A percentile compares a stretch with the other conserved stretches of the same genome.
Conservation (phyloP, 53 echinoderm and acorn worm genomes). For the Astropecten irregularis region DNA sequence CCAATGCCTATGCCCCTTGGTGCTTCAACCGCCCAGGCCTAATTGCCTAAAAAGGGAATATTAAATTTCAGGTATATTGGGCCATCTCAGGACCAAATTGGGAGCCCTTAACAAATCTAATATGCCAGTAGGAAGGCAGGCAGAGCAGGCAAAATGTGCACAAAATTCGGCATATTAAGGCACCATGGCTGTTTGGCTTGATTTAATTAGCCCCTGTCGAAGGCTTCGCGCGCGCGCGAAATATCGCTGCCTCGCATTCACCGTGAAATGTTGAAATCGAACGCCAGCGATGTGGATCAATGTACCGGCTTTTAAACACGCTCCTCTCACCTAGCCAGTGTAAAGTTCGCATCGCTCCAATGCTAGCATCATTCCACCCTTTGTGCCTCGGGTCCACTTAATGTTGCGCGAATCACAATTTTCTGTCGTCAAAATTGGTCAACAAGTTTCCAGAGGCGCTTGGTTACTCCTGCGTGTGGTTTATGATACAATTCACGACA, state of each 20-base stretch:
- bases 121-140: conserved; percentile 19
- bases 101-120: conserved; percentile 48
- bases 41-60: conserved; percentile 65
- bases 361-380: not conserved
- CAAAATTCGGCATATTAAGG: conserved; percentile 57
- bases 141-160: conserved; percentile 48
- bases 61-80: conserved; percentile 60
- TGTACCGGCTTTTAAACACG: conserved; percentile 50
- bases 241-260: conserved; percentile 50
- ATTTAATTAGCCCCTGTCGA: conserved; percentile 48
- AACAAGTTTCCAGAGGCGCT: conserved; percentile 43
- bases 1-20: conserved; percentile 13
- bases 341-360: not conserved
- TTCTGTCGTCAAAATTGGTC: conserved; percentile 24
- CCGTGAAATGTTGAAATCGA: conserved; percentile 44
- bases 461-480: not conserved
- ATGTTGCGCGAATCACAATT: conserved; percentile 38
- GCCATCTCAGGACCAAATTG: conserved; percentile 50
- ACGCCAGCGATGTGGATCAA: conserved; percentile 41
- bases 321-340: conserved; percentile 2
- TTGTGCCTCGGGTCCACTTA: conserved; percentile 5
- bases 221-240: conserved; percentile 12
- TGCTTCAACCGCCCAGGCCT: conserved; percentile 37
- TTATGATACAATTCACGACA: not conserved
- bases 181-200: conserved; percentile 39